Evolutionary conservation across 2,113 vertebrate genomes (phyloP), one percentile per base, ranked within the genome.

Genomic region (Potamarius usumacintae): DNA sequence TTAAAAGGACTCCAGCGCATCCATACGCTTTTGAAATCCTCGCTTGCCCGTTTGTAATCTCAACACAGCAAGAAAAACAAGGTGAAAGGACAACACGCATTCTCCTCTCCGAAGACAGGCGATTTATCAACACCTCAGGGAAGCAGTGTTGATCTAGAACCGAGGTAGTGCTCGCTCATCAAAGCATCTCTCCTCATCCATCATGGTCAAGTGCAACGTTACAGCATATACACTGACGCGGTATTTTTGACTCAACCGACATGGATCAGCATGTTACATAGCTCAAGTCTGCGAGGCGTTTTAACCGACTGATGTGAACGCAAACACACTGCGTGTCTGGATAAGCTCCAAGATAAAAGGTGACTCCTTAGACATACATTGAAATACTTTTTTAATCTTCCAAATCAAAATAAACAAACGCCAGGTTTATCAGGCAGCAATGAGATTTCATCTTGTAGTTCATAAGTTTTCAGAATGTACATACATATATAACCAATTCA

Each of bases 101-200:
- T 52, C 25, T 30, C 22, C 6, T 65, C 12, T 79, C n/a, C 9
- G 4, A 20, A 58, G 57, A 76, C 81, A 65, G 7, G 2, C 0
- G 9, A 50, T 84, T 48, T 12, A 78, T 84, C 87, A 84, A 84
- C 62, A 77, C 65, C 11, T 53, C 22, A 22, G 83, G 18, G n/a
- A n/a, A 55, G 52, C 30, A 69, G 52, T 27, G 82, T 78, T 52
- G 52, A 84, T 88, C 50, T 67, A 79, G 27, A 79, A 69, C 57
- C 18, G 5, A 20, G 18, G 18, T 25, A 82, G 22, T 8, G 14
- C 86, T n/a, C 82, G 34, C 34, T 42, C 34, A 1, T 42, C 52
- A 48, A 60, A 83, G 30, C 30, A 17, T 83, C 57, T 58, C 53
- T 42, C 1, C 4, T 48, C 80, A 76, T 83, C n/a, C 69, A 72